phyloP scores from a whole-genome alignment of 1,140 invertebrate genomes.

The Micrasema minimum region DNA sequence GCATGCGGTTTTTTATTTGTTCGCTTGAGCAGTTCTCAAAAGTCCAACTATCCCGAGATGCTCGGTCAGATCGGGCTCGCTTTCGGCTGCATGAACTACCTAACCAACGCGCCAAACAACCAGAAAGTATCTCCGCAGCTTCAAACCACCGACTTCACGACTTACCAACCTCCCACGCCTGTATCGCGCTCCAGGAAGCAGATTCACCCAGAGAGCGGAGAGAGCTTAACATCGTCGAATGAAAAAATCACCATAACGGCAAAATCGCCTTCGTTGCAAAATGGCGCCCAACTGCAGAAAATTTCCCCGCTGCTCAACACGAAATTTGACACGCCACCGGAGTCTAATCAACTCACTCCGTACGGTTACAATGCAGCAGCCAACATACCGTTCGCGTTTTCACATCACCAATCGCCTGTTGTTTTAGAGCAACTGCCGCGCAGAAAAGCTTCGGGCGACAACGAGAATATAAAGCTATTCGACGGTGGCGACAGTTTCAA shows the following conservation, averaged over 20 bases:
- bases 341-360: slow-evolving; percentile 57
- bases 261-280: slow-evolving; percentile 57
- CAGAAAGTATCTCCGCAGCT: slow-evolving; percentile 28
- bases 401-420: slow-evolving; percentile 56
- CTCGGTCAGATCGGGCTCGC: slow-evolving; percentile 65
- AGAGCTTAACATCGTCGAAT: slow-evolving; percentile 54
- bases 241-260: slow-evolving; percentile 58
- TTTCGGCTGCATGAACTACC: slow-evolving; percentile 66
- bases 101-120: slow-evolving; percentile 57
- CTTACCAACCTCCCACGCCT: slow-evolving; percentile 46
- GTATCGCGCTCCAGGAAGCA: slow-evolving; percentile 57
- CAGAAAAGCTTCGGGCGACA: slow-evolving; percentile 47
- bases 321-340: slow-evolving; percentile 58
- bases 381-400: slow-evolving; percentile 64
- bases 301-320: slow-evolving; percentile 60
- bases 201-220: slow-evolving; percentile 60
- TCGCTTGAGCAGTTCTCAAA: slow-evolving; percentile 60
- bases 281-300: slow-evolving; percentile 54
- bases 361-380: slow-evolving; percentile 64
- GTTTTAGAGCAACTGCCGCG: neutral
- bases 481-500: slow-evolving; percentile 16
- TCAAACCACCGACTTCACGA: slow-evolving; percentile 51
- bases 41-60: slow-evolving; percentile 67
- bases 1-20: slow-evolving; percentile 24
- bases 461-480: slow-evolving; percentile 52